Evolutionary conservation across 1,140 invertebrate genomes (phyloP), one percentile per base, ranked within the genome.

Genomic region (Acromyrmex charruanus): DNA sequence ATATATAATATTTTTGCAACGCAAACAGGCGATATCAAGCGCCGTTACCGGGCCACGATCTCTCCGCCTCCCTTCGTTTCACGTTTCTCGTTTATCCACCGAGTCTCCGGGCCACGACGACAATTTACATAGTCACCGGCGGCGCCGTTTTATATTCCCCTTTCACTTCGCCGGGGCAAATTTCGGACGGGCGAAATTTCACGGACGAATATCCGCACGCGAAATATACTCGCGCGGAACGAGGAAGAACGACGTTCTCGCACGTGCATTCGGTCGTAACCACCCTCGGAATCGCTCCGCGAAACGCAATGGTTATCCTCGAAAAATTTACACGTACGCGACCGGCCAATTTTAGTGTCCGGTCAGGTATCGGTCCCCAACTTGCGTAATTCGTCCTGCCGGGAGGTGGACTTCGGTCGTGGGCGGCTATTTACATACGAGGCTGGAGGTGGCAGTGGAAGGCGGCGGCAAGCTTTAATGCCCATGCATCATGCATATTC

Each of bases 401-500:
- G 59, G 65, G 12, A 80, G 90, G 77, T 75, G 84, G 87, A 74
- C 86, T 68, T 75, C 58, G 74, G 53, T 79, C 65, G 79, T 77
- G 90, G 88, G 51, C 90, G 88, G 89, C 89, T 94, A 94, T 95
- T 95, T 95, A 93, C 94, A 95, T 95, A 95, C 90, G 94, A 93
- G 91, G 90, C 53, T 65, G 59, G 55, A 69, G 77, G 80, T 86
- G 92, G 63, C 82, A 90, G 85, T 63, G 81, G 77, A 85, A 63
- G 85, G 88, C 87, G 82, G 72, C 87, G 75, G 88, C 89, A 89
- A 91, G 94, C 94, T 95, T 95, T 95, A 95, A 95, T 95, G 94
- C 93, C 93, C 93, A 95, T 95, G 94, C 94, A 94, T 95, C 94
- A 95, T 95, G 94, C 94, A 95, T 95, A 95, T 95, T 95, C 94